Percentiles rank a stretch among this genome's conserved stretches.
These are phyloP conservation scores for Setophaga coronata DNA, from an alignment of 2,113 vertebrate species.

Conservation along the genomic window DNA sequence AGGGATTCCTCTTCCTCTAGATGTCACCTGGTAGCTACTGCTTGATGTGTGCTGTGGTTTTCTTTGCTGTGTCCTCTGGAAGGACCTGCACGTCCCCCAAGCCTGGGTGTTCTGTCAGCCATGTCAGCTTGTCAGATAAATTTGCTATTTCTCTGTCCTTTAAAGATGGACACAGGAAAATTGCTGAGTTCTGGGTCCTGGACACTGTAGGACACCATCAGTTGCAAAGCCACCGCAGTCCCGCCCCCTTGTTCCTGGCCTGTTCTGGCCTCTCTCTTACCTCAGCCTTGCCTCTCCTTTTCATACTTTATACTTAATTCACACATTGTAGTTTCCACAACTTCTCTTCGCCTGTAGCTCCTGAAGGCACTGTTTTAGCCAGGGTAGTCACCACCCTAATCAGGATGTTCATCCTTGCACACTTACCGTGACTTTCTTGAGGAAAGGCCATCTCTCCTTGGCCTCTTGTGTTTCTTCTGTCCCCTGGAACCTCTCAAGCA, in stretches of 20 bases:
- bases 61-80: background rate
- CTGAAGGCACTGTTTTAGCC: background rate
- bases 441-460: background rate
- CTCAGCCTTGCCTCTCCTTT: background rate
- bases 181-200: background rate
- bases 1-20: background rate
- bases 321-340: background rate
- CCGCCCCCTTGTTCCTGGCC: background rate
- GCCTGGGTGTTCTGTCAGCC: background rate
- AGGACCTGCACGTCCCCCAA: background rate
- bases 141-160: fast-evolving
- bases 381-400: background rate
- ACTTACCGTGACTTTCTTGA: background rate
- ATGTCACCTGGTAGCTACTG: background rate
- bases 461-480: background rate
- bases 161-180: no score
- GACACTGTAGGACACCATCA: fast-evolving
- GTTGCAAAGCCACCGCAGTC: background rate
- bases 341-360: background rate
- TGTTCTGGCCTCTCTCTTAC: background rate
- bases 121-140: background rate
- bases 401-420: background rate
- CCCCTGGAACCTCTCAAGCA: background rate
- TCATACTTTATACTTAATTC: background rate
- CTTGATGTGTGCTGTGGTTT: background rate